A percentile compares a stretch with the other conserved stretches of the same genome.
Conservation (phyloP, 2,797 vertebrate genomes). For the Lepilemur septentrionalis region DNA sequence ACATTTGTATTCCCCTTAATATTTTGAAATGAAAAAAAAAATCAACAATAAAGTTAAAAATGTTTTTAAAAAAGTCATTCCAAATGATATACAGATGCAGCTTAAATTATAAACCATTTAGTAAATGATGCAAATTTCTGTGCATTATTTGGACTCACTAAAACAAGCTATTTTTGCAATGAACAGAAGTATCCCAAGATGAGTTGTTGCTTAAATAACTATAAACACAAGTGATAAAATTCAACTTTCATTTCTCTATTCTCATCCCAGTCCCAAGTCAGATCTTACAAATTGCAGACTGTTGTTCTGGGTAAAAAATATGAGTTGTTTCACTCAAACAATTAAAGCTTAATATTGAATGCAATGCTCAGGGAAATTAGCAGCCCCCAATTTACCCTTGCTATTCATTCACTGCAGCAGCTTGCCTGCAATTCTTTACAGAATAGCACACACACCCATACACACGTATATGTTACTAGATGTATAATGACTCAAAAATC, state of each 20-base stretch:
- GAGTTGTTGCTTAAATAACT: background rate
- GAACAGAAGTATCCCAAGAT: background rate
- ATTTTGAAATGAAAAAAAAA: background rate
- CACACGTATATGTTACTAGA: accelerated
- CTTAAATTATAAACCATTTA: constrained; percentile 6
- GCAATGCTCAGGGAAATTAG: background rate
- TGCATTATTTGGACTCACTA: background rate
- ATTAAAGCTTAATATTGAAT: background rate
- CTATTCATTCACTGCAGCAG: background rate
- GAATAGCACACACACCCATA: background rate
- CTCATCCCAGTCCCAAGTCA: background rate
- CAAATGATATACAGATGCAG: background rate
- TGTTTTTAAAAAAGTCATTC: background rate
- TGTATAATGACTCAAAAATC: background rate
- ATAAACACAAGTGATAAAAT: background rate
- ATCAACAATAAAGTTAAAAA: background rate
- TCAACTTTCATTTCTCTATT: background rate
- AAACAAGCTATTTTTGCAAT: background rate
- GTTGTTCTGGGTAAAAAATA: background rate
- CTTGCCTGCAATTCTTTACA: background rate
- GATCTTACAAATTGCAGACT: background rate
- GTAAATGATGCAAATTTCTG: background rate
- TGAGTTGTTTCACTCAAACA: background rate
- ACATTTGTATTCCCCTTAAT: background rate
- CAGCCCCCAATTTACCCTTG: background rate